Evolutionary conservation across 2,888 invertebrate species (phyloP).

Genomic region (Cartodere bifasciata): DNA sequence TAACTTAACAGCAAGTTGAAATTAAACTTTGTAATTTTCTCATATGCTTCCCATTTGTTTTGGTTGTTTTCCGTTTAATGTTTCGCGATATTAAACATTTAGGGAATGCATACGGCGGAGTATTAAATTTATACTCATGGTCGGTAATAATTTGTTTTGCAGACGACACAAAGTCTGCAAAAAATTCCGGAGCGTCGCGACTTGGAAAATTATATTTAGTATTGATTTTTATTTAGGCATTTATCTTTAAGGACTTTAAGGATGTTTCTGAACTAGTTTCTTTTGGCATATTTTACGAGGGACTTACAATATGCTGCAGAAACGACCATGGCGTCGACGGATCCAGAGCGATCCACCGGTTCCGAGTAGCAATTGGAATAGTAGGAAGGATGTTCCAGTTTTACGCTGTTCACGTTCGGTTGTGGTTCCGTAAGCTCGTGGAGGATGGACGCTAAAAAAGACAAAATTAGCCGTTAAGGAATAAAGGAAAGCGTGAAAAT

Average conservation of each 20-base stretch:
- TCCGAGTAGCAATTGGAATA: slow-evolving; percentile 73
- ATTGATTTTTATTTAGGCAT: slow-evolving; percentile 13
- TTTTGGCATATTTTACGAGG: slow-evolving; percentile 5
- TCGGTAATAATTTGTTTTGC: too few species aligned
- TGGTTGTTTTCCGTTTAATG: too few species aligned
- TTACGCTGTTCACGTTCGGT: slow-evolving; percentile 55
- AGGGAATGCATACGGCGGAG: too few species aligned
- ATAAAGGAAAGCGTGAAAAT: slow-evolving; percentile 18
- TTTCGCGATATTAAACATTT: too few species aligned
- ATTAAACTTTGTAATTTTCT: too few species aligned
- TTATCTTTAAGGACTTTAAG: slow-evolving; percentile 5
- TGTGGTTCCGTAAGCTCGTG: slow-evolving; percentile 72
- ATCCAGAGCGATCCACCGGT: slow-evolving; percentile 38
- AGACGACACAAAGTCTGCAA: too few species aligned
- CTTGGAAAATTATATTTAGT: slow-evolving; percentile 16
- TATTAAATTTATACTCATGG: too few species aligned
- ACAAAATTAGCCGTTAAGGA: slow-evolving; percentile 4
- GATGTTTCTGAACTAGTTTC: slow-evolving; percentile 1
- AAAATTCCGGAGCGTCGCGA: too few species aligned
- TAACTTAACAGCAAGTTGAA: too few species aligned
- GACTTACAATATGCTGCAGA: slow-evolving; percentile 68
- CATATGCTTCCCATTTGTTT: too few species aligned
- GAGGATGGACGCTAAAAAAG: slow-evolving; percentile 76
- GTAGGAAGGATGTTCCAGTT: slow-evolving; percentile 70
- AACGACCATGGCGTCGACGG: slow-evolving; percentile 51